Base-by-base conservation (phyloP, 53 echinoderm and acorn worm species). In the Apostichopus leukothele region DNA sequence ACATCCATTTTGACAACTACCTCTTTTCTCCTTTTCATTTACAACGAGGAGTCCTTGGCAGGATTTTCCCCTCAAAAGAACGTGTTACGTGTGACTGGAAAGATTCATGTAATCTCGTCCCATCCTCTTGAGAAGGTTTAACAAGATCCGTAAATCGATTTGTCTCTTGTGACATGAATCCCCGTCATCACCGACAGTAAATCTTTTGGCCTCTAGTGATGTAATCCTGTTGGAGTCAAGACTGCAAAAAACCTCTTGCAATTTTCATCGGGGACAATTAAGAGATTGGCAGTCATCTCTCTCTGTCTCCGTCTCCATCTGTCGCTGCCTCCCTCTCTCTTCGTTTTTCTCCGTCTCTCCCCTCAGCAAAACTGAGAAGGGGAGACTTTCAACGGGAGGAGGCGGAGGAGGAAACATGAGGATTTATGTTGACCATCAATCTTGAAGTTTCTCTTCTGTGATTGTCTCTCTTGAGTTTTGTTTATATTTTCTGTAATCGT, bases 401-500 rank as follows among this genome's bases (percentile, higher is more conserved):
- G 25, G 19, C 7, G 19, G 9, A 54, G 55, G 59, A 81, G 59
- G 59, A 50, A 81, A 20, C 60, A 13, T 51, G n/a, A 54, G 55
- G 23, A 81, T 81, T 81, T 81, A 81, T 81, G 81, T 22, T 81
- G 50, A 6, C 18, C 81, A 81, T 81, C 60, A 81, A 54, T 81
- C 60, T 55, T 54, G 22, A 81, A 81, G 55, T 18, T 81, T 22
- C 81, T 10, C 8, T 79, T 51, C 22, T 22, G 14, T 20, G 6
- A 6, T 81, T 18, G 53, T 18, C 60, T 55, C 81, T 54, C 54
- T 81, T 81, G 54, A 81, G 50, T 81, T 54, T 81, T 81, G 81
- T 81, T 81, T 81, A 81, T 81, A 51, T 81, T 21, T 81, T 22
- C 22, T 81, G 81, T 81, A 81, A 81, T 54, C 60, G 81, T 59